Evolutionary conservation across 1,140 invertebrate species (phyloP), one percentile per base, ranked within the genome.

Genomic region (Listronotus oregonensis): DNA sequence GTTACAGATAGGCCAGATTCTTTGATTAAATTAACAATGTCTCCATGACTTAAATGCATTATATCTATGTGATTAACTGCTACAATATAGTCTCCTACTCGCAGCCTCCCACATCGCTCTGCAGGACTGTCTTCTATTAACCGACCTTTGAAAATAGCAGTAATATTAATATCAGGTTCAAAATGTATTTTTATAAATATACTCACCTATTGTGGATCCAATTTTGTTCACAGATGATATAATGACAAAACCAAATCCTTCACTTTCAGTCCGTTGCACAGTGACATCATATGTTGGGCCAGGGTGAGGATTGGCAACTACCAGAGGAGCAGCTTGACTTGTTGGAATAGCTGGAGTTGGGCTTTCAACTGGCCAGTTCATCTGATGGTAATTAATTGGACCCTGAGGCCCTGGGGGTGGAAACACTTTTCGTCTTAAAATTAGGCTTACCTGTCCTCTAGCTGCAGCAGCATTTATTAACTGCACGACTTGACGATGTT

Each of bases 231-330:
- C 92, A 10, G 95, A 97, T 0, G 96, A 98, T 71, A 99, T 98
- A 55, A 99, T 97, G 17, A 99, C 96, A 81, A 99, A 99, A 15
- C 97, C 97, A 81, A 99, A 99, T 9, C 97, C 97, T 82, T 99
- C 97, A 62, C 90, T 93, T 72, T 98, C 95, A 77, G 89, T 88
- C 55, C 96, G 85, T 40, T 88, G 91, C 0, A 99, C 91, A 9
- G 91, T 89, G 10, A 97, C 91, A 76, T 97, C 93, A 71, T 95
- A 95, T 0, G 85, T 84, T 58, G 81, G 80, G 31, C 69, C 68
- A 21, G 88, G 85, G 77, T 85, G 86, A n/a, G 83, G 81, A 11
- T 49, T 72, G 40, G 52, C 46, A 8, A 67, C 46, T 3, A 73
- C 63, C 17, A 70, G 65, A 37, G 69, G 67, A 11, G 58, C 34